These are phyloP conservation scores for Pseudococcus viburni DNA, from an alignment of 2,888 invertebrate genomes.

Conservation along the genomic window DNA sequence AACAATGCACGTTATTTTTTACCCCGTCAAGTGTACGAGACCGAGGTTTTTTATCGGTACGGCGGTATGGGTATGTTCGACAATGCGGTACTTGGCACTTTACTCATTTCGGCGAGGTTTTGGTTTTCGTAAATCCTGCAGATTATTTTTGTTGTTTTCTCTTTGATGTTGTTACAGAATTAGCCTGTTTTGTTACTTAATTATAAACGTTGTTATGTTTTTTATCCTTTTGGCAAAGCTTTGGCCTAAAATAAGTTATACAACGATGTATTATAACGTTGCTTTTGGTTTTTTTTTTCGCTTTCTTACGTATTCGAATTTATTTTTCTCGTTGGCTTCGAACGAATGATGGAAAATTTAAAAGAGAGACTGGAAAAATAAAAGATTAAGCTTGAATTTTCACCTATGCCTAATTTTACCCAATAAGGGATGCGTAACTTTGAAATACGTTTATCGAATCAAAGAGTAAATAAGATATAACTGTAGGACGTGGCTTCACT, in stretches of 20 bases:
- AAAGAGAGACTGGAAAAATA: not conserved
- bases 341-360: not conserved
- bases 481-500: conserved; percentile 64
- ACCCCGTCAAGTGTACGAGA: not conserved
- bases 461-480: conserved; percentile 65
- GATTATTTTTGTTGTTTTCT: conserved; percentile 49
- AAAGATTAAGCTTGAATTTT: not conserved
- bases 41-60: not conserved
- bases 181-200: conserved; percentile 27
- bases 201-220: conserved; percentile 40
- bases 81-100: conserved; percentile 1
- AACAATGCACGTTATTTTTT: not conserved
- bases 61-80: not conserved
- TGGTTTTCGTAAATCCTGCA: conserved; percentile 40
- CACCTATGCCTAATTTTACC: conserved; percentile 52
- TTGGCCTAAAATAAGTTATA: not conserved
- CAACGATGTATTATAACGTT: not conserved
- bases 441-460: conserved; percentile 60
- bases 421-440: conserved; percentile 58
- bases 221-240: conserved; percentile 18
- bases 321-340: not conserved
- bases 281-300: not conserved
- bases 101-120: conserved; percentile 1
- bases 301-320: not conserved
- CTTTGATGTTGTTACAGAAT: conserved; percentile 41